phyloP scores from a whole-genome alignment of 2,113 vertebrate genomes.

The Paralichthys olivaceus region DNA sequence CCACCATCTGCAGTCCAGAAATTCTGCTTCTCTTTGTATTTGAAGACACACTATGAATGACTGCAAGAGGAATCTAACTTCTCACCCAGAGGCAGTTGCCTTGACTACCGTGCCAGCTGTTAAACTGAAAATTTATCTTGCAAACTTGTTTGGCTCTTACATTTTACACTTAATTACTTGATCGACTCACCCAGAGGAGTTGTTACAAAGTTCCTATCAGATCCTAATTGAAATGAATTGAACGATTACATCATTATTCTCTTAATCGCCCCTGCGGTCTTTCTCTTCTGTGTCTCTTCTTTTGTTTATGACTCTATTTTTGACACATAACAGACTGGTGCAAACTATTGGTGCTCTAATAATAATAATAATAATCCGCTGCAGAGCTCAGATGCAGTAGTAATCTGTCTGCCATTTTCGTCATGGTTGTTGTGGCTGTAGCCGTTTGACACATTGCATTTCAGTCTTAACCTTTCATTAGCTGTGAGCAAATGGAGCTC shows the following conservation, averaged over 20 bases:
- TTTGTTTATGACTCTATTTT: conserved; percentile 23
- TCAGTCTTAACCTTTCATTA: conserved; percentile 25
- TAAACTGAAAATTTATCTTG: conserved; percentile 14
- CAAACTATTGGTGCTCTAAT: no score
- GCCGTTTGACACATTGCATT: conserved; percentile 13
- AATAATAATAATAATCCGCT: conserved; percentile 22
- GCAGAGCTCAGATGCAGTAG: conserved; percentile 21
- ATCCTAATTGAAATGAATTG: conserved; percentile 37
- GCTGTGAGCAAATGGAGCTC: conserved; percentile 24
- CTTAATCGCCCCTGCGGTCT: neutral
- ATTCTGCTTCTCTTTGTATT: no score
- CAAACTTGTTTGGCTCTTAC: conserved; percentile 52
- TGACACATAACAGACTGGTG: neutral
- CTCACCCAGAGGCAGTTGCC: conserved; percentile 21
- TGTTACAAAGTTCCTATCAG: conserved; percentile 23
- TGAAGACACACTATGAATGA: no score
- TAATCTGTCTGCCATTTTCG: conserved; percentile 26
- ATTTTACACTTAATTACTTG: conserved; percentile 28
- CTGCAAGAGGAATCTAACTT: no score
- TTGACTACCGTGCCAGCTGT: conserved; percentile 39
- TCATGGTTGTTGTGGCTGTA: conserved; percentile 7
- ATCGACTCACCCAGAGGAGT: conserved; percentile 29
- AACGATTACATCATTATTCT: conserved; percentile 29
- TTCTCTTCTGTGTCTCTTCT: conserved; percentile 3
- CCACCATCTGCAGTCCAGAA: no score